Evolutionary conservation across 2,797 vertebrate genomes (phyloP), one percentile per base, ranked within the genome.

Genomic region (Taeniopygia guttata): DNA sequence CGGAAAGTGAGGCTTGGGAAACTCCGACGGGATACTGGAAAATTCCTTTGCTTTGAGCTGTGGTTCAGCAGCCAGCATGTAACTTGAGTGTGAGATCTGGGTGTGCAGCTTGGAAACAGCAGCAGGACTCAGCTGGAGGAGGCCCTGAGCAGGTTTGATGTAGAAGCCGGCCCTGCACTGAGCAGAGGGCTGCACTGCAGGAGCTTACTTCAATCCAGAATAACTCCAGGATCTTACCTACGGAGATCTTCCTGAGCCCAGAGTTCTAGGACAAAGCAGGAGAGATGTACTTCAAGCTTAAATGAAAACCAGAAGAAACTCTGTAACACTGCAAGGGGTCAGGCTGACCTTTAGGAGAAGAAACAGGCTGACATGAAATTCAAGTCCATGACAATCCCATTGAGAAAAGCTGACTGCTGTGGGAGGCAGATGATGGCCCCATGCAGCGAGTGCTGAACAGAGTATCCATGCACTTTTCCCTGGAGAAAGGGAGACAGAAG

Each of bases 381-480:
- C 56, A 51, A 49, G 32, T 11, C 48, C 17, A 32, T 0, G 2
- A 25, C 27, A 20, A 36, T 22, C 52, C 49, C 9, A 51, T 2
- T 0, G 3, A 75, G 42, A 11, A 58, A 52, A 80, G 26, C 22
- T n/a, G 26, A 10, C 56, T 66, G 45, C 48, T 75, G 10, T 56
- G 32, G 29, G 10, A 78, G 16, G 34, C 49, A 70, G 63, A 52
- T 49, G 22, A 82, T 17, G 72, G 46, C 66, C 21, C 26, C 18
- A 76, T 3, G 10, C 36, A 59, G 32, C 0, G 1, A 78, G 5
- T 5, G 13, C 34, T 46, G 22, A 48, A 34, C 13, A 26, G 30
- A 10, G 11, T 13, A 30, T 2, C 7, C 6, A 52, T 0, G 0
- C 3, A 23, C 9, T 54, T 58, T 8, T 34, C 19, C 9, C 11